Evolutionary conservation across 2,888 invertebrate species (phyloP).

Genomic region (Colostygia pectinataria): DNA sequence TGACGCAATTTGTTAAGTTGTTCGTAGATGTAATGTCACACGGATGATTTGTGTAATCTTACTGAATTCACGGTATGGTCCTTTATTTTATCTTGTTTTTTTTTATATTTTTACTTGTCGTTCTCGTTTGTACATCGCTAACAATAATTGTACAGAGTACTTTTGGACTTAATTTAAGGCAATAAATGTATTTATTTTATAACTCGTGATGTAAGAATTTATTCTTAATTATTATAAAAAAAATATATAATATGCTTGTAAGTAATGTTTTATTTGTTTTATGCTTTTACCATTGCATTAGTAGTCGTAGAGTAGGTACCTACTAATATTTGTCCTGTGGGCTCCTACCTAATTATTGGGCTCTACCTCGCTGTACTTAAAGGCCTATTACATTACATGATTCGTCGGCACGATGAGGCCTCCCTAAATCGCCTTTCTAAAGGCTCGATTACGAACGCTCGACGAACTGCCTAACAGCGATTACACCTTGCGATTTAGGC

Average conservation of each 20-base stretch:
- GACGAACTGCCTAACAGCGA: too few species aligned
- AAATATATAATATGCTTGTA: constrained; percentile 83
- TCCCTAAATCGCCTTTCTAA: too few species aligned
- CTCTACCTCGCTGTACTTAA: too few species aligned
- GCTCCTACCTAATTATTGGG: too few species aligned
- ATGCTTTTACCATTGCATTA: too few species aligned
- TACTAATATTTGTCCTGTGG: too few species aligned
- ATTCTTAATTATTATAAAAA: constrained; percentile 83
- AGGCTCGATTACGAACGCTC: too few species aligned
- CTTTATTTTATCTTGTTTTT: constrained; percentile 65
- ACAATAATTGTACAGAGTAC: constrained; percentile 83
- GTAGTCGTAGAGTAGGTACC: too few species aligned
- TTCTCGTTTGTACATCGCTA: constrained; percentile 83
- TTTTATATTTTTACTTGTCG: constrained; percentile 75
- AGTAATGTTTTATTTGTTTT: constrained; percentile 65
- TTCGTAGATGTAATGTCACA: constrained; percentile 72
- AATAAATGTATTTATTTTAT: constrained; percentile 84
- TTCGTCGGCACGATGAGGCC: too few species aligned
- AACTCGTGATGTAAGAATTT: constrained; percentile 83
- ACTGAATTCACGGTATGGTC: constrained; percentile 71
- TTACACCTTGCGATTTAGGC: too few species aligned
- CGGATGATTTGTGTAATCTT: constrained; percentile 63
- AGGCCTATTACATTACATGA: too few species aligned
- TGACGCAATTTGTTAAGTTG: constrained; percentile 82
- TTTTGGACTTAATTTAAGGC: constrained; percentile 83